These are phyloP conservation scores for Linurgus olivaceus DNA, from an alignment of 2,797 vertebrate genomes.

Conservation along the genomic window DNA sequence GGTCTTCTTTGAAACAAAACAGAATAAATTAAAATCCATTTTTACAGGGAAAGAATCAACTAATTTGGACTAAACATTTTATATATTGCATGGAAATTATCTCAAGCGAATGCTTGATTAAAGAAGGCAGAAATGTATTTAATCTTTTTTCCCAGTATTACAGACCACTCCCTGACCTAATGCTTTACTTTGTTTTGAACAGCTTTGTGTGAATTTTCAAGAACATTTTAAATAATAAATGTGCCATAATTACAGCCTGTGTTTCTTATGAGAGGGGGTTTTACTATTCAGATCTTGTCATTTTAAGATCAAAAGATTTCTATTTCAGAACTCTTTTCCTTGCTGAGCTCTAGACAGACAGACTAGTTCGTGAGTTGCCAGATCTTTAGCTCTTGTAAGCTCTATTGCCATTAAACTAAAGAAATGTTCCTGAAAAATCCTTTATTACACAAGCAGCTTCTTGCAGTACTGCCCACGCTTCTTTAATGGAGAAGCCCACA, in stretches of 20 bases:
- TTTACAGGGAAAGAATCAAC: not conserved
- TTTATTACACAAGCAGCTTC: not conserved
- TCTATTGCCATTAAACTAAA: not conserved
- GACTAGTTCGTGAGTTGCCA: not conserved
- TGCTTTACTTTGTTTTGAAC: conserved; percentile 27
- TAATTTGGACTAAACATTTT: not conserved
- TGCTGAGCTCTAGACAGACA: conserved; percentile 44
- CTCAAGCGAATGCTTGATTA: not conserved
- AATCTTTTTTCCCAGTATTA: not conserved
- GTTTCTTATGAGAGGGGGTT: conserved; percentile 43
- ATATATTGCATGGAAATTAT: not conserved
- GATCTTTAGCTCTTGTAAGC: conserved; percentile 5
- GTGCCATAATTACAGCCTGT: conserved; percentile 53
- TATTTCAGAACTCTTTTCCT: conserved; percentile 48
- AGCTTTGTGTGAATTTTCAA: conserved; percentile 23
- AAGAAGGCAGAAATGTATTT: not conserved
- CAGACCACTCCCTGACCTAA: conserved; percentile 20
- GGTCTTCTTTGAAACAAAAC: not conserved
- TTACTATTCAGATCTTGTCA: conserved; percentile 62
- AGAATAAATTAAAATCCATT: not conserved
- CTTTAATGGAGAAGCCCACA: not conserved
- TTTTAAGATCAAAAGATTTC: conserved; percentile 62
- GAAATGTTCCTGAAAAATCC: conserved; percentile 4
- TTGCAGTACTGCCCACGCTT: not conserved
- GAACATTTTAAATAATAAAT: conserved; percentile 58